phyloP scores from a whole-genome alignment of 2,888 invertebrate genomes.

The Aleiodes testaceus region DNA sequence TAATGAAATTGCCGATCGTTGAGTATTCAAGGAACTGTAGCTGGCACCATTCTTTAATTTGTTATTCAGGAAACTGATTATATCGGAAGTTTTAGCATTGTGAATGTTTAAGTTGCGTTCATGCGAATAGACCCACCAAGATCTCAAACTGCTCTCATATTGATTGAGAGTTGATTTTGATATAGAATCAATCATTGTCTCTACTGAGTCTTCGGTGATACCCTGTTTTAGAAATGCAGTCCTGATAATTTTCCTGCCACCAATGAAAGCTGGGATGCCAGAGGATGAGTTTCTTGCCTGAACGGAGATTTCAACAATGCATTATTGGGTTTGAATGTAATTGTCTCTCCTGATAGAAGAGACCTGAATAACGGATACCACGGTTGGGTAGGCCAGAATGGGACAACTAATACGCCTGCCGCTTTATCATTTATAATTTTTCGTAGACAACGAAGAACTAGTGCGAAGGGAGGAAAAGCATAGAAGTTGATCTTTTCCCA shows the following conservation, averaged over 20 bases:
- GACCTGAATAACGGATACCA: too few species aligned
- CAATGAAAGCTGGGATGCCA: slow-evolving; percentile 30
- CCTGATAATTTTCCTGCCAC: slow-evolving; percentile 41
- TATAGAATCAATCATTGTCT: slow-evolving; percentile 31
- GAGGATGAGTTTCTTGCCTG: slow-evolving; percentile 29
- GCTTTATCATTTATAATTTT: too few species aligned
- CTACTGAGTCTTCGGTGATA: slow-evolving; percentile 12
- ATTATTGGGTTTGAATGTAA: slow-evolving; percentile 26
- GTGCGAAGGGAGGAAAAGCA: too few species aligned
- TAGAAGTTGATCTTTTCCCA: too few species aligned
- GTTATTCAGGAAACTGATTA: slow-evolving; percentile 24
- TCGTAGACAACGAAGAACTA: too few species aligned
- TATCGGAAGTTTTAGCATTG: slow-evolving; percentile 6
- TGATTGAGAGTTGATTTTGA: slow-evolving; percentile 39
- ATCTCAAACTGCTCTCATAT: too few species aligned
- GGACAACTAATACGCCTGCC: too few species aligned
- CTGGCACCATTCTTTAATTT: slow-evolving; percentile 22
- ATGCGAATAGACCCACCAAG: slow-evolving; percentile 15
- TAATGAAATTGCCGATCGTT: too few species aligned
- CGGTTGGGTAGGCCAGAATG: too few species aligned
- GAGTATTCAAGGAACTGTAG: too few species aligned
- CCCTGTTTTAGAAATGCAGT: slow-evolving; percentile 27
- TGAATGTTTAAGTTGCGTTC: not conserved
- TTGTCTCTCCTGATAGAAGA: not conserved
- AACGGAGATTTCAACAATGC: too few species aligned